Evolutionary conservation across 2,888 invertebrate species (phyloP).

Genomic region (Drosophila borealis): DNA sequence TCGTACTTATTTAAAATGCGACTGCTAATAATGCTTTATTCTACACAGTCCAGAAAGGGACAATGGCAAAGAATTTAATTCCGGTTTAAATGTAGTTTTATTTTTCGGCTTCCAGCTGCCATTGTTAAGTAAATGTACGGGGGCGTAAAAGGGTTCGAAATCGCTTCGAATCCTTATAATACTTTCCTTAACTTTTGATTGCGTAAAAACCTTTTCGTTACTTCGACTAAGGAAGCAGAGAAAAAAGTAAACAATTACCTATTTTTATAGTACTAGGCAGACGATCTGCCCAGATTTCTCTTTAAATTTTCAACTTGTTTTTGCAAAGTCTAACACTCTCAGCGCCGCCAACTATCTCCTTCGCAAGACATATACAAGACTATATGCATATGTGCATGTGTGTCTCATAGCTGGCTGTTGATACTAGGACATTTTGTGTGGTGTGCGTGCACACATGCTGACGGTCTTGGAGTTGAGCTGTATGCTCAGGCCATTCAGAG

Average conservation of each 20-base stretch:
- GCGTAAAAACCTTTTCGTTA: constrained; percentile 7
- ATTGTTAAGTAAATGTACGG: constrained; percentile 4
- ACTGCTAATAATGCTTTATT: constrained; percentile 62
- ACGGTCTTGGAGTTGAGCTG: constrained; percentile 36
- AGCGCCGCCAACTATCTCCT: not conserved
- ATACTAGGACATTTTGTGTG: constrained; percentile 35
- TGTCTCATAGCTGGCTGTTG: constrained; percentile 40
- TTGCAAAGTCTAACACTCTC: not conserved
- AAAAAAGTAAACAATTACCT: not conserved
- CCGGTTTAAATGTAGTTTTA: constrained; percentile 46
- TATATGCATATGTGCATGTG: constrained; percentile 27
- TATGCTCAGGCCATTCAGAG: constrained; percentile 37
- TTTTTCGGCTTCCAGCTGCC: constrained; percentile 25
- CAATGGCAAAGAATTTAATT: constrained; percentile 49
- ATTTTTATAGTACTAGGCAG: not conserved
- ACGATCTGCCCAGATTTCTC: not conserved
- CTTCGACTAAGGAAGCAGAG: not conserved
- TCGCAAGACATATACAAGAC: too few species aligned
- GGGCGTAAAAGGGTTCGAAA: constrained; percentile 33
- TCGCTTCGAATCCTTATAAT: constrained; percentile 20
- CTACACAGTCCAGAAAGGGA: constrained; percentile 25
- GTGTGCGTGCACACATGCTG: constrained; percentile 24
- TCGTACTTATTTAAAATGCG: constrained; percentile 46
- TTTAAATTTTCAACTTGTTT: constrained; percentile 19
- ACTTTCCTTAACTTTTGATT: constrained; percentile 35